phyloP scores from a whole-genome alignment of 2,888 invertebrate genomes.

The Drosophila neutralis region DNA sequence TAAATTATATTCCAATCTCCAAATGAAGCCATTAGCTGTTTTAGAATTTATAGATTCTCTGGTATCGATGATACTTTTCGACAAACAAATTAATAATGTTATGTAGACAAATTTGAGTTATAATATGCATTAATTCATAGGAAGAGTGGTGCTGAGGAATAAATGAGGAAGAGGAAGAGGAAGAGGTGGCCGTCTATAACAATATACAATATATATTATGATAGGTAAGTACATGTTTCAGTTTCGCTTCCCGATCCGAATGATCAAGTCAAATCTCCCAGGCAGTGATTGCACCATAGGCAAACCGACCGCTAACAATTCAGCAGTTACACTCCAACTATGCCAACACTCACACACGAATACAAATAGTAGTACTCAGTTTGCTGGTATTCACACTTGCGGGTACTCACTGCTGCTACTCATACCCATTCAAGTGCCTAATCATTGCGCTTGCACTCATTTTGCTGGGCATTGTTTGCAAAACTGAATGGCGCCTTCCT shows the following conservation, averaged over 20 bases:
- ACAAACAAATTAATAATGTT: neutral
- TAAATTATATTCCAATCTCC: neutral
- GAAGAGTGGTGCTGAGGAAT: neutral
- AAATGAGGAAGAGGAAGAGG: neutral
- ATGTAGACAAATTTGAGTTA: neutral
- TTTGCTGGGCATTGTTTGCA: constrained; percentile 67
- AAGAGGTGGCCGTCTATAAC: neutral
- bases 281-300: constrained; percentile 19
- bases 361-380: neutral
- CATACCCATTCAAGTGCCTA: constrained; percentile 38
- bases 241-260: constrained; percentile 42
- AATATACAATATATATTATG: constrained; percentile 1
- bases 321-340: constrained; percentile 1
- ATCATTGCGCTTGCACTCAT: constrained; percentile 66
- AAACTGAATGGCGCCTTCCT: constrained; percentile 57
- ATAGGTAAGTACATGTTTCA: neutral
- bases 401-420: neutral
- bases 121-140: neutral
- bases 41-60: neutral
- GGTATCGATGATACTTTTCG: neutral
- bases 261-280: constrained; percentile 5
- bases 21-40: neutral
- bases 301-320: constrained; percentile 18
- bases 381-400: neutral
- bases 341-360: constrained; percentile 8